Percentiles rank a stretch among this genome's conserved stretches.
Evolutionary conservation across 2,797 vertebrate genomes (phyloP).

Genomic region (Sebastiscus tertius): DNA sequence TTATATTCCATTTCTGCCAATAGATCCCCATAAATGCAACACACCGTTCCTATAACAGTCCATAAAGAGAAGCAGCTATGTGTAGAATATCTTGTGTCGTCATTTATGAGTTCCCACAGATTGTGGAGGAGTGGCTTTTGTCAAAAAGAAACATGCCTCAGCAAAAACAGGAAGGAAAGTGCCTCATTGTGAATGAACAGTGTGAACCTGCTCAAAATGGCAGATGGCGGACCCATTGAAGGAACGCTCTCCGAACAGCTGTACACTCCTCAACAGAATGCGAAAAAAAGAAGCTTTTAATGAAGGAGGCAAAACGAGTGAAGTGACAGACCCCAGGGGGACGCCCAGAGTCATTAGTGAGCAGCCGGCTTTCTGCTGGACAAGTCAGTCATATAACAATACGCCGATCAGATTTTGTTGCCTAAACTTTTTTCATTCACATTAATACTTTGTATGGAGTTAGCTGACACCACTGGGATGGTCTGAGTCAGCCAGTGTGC

Average conservation of each 20-base stretch:
- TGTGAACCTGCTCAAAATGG: constrained; percentile 10
- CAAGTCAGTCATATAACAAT: neutral
- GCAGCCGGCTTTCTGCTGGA: neutral
- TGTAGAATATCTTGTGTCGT: neutral
- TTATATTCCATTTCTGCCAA: neutral
- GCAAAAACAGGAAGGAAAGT: neutral
- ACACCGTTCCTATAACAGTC: neutral
- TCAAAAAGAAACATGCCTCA: neutral
- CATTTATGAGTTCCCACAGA: neutral
- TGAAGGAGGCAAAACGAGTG: constrained; percentile 19
- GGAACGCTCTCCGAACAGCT: constrained; percentile 28
- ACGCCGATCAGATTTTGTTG: neutral
- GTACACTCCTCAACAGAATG: constrained; percentile 7
- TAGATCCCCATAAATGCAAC: neutral
- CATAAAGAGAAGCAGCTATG: neutral
- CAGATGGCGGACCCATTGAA: constrained; percentile 43
- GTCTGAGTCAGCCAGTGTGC: constrained; percentile 3
- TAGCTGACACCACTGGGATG: neutral
- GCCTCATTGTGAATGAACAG: constrained; percentile 15
- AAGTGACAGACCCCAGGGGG: neutral
- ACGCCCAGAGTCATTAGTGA: neutral
- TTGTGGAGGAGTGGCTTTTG: neutral
- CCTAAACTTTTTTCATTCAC: neutral
- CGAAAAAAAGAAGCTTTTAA: constrained; percentile 8
- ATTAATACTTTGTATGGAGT: neutral